phyloP scores from a whole-genome alignment of 2,797 vertebrate species.

The Hypotaenidia okinawae region DNA sequence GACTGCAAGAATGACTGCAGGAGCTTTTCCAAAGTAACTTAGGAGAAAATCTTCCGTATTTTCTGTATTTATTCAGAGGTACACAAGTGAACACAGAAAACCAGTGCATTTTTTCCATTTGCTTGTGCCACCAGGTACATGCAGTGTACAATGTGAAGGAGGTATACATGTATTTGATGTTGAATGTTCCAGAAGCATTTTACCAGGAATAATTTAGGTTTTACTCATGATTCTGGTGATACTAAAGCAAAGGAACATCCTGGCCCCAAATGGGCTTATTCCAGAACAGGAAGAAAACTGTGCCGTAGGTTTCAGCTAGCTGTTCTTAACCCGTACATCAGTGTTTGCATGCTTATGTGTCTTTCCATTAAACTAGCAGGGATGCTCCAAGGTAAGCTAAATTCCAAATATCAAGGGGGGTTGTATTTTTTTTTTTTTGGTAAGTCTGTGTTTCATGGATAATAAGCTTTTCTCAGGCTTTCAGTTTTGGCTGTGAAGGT shows the following conservation, averaged over 20 bases:
- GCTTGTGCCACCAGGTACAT: background rate
- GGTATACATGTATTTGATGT: background rate
- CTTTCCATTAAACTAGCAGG: background rate
- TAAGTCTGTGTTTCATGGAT: conserved; percentile 18
- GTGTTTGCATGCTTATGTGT: background rate
- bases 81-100: background rate
- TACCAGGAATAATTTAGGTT: background rate
- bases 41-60: background rate
- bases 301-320: background rate
- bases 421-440: background rate
- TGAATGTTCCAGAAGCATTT: background rate
- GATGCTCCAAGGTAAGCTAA: conserved; percentile 15
- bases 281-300: background rate
- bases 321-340: background rate
- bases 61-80: background rate
- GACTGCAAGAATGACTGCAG: background rate
- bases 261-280: background rate
- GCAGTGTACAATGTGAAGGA: background rate
- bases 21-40: conserved; percentile 2
- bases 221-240: background rate
- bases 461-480: conserved; percentile 37
- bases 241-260: background rate
- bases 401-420: background rate
- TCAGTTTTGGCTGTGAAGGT: conserved; percentile 34
- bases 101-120: background rate